These are phyloP conservation scores for Cantharis flavilabris DNA, from an alignment of 2,888 invertebrate species.

Conservation along the genomic window DNA sequence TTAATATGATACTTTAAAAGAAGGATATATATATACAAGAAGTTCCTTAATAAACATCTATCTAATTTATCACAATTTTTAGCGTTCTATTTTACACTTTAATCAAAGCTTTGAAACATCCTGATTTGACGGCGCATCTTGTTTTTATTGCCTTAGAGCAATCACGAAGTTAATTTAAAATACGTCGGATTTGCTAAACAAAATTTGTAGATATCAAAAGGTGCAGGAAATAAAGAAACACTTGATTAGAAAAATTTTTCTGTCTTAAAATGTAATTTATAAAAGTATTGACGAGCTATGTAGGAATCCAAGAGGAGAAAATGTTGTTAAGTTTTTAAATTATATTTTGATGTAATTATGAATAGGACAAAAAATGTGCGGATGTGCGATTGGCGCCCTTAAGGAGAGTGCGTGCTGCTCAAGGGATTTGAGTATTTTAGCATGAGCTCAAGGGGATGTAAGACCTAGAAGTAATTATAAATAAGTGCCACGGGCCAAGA, in stretches of 20 bases:
- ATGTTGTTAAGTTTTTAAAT: background rate
- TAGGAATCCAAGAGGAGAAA: background rate
- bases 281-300: background rate
- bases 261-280: background rate
- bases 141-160: slow-evolving; percentile 26
- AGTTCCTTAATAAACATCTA: background rate
- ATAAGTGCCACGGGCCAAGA: slow-evolving; percentile 53
- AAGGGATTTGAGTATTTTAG: slow-evolving; percentile 28
- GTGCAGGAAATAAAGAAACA: slow-evolving; percentile 18
- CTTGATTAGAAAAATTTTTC: slow-evolving; percentile 20
- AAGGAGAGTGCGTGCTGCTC: slow-evolving; percentile 20
- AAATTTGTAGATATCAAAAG: slow-evolving; percentile 5
- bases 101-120: slow-evolving; percentile 28
- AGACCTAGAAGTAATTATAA: slow-evolving; percentile 54
- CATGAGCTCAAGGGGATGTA: slow-evolving; percentile 34
- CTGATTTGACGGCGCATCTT: slow-evolving; percentile 23
- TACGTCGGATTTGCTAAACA: slow-evolving; percentile 12
- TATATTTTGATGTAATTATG: background rate
- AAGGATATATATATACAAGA: background rate
- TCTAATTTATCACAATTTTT: slow-evolving; percentile 26
- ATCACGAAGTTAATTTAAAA: slow-evolving; percentile 27
- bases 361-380: background rate
- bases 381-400: slow-evolving; percentile 18
- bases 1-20: background rate
- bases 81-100: slow-evolving; percentile 25